Conservation (phyloP, 2,797 vertebrate species). For the Sphenodon punctatus region DNA sequence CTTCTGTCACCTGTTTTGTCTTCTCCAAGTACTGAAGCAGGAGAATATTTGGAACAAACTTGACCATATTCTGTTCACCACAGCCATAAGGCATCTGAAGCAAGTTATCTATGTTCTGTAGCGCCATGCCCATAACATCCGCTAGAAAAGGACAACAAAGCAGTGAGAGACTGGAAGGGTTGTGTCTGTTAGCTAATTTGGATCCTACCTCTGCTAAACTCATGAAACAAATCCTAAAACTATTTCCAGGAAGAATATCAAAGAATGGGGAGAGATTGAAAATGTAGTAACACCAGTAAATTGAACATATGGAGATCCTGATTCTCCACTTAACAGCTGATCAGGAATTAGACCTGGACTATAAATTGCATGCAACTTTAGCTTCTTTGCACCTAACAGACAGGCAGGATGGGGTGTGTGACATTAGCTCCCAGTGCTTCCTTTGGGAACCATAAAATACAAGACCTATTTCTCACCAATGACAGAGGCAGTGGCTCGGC, state of each 20-base stretch:
- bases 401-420: not conserved
- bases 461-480: slow-evolving; percentile 56
- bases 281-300: no score
- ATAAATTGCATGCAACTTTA: no score
- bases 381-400: no score
- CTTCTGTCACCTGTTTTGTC: slow-evolving; percentile 76
- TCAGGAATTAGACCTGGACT: no score
- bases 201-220: not conserved
- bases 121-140: slow-evolving; percentile 86
- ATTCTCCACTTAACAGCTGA: no score
- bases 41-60: slow-evolving; percentile 88
- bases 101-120: slow-evolving; percentile 83
- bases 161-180: not conserved
- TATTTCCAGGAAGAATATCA: not conserved
- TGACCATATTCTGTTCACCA: slow-evolving; percentile 89
- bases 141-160: slow-evolving; percentile 71
- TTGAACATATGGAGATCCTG: no score
- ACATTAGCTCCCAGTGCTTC: no score
- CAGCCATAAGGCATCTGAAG: slow-evolving; percentile 86
- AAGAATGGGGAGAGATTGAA: no score
- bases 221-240: not conserved
- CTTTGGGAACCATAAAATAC: not conserved
- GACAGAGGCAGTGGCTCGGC: slow-evolving; percentile 53
- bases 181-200: not conserved
- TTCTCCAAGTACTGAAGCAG: slow-evolving; percentile 85